Evolutionary conservation across 2,113 vertebrate species (phyloP), one percentile per base, ranked within the genome.

Genomic region (Xiphias gladius): DNA sequence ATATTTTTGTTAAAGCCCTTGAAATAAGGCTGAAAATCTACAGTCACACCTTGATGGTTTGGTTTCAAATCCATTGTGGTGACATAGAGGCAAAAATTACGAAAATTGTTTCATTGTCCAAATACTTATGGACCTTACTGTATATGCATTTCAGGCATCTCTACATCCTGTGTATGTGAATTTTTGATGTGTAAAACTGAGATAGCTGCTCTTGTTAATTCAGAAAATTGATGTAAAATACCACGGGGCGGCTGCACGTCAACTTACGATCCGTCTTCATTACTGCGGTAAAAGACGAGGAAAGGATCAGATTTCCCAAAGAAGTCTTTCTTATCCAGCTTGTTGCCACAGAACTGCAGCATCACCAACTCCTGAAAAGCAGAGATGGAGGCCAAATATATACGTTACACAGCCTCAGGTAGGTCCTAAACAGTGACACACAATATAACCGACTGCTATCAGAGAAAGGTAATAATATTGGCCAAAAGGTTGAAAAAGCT

Each of bases 291-390:
- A 88, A 98, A 98, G 41, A 97, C 96, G 20, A 98, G 95, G 88
- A 98, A 97, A 13, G 97, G 97, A 89, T 97, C 97, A 0, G 97
- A 98, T 89, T 98, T 98, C 32, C 97, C 97, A 54, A 98, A 98
- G 93, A 98, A 98, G 86, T 98, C 97, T 88, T 98, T 98, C 92
- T 98, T 98, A 85, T 98, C 97, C 85, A 98, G 91, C 79, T 97
- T 97, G 94, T 97, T 98, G 0, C 96, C 97, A 90, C 97, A 97
- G 87, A 98, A 97, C 63, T 98, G 97, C 90, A 98, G 95, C 94
- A 97, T 91, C 83, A 97, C 97, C 6, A 96, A 96, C 92, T 98
- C 97, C 97, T 98, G 84, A 81, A 5, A 43, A 32, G 9, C 17
- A 61, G 28, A 64, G 50, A 28, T 63, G 41, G 12, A 43, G 67